A percentile compares a stretch with the other conserved stretches of the same genome.
phyloP scores from a whole-genome alignment of 2,888 invertebrate genomes.

The Drosophila formosana region DNA sequence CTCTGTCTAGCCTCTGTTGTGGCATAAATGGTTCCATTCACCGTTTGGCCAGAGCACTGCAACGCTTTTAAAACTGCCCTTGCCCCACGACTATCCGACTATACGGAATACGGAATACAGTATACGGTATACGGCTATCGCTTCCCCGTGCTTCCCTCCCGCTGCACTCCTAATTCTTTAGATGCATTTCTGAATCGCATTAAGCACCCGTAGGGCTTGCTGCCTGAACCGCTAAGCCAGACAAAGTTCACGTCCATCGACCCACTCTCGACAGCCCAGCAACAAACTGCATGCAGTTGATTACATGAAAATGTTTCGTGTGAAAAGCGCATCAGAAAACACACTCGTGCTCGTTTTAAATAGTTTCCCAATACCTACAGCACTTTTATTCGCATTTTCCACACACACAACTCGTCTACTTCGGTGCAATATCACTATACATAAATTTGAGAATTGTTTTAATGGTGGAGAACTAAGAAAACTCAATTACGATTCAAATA shows the following conservation, averaged over 20 bases:
- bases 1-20: slow-evolving; percentile 9
- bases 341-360: slow-evolving; percentile 26
- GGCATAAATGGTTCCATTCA: slow-evolving; percentile 47
- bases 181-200: slow-evolving; percentile 61
- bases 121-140: neutral
- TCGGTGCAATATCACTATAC: neutral
- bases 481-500: too few species aligned
- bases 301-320: slow-evolving; percentile 50
- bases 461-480: too few species aligned
- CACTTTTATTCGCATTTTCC: neutral
- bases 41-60: slow-evolving; percentile 31
- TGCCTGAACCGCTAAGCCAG: slow-evolving; percentile 56
- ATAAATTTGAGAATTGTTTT: neutral
- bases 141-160: too few species aligned
- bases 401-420: neutral
- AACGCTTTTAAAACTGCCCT: slow-evolving; percentile 50
- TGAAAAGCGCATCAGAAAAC: slow-evolving; percentile 27
- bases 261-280: slow-evolving; percentile 24
- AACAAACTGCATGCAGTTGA: slow-evolving; percentile 33
- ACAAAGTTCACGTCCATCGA: slow-evolving; percentile 72
- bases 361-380: slow-evolving; percentile 30
- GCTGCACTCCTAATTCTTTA: slow-evolving; percentile 32
- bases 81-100: slow-evolving; percentile 28
- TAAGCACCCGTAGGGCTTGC: slow-evolving; percentile 43
- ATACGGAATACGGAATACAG: neutral